Conservation (phyloP, 2,113 vertebrate genomes). For the Rhinolophus ferrumequinum region DNA sequence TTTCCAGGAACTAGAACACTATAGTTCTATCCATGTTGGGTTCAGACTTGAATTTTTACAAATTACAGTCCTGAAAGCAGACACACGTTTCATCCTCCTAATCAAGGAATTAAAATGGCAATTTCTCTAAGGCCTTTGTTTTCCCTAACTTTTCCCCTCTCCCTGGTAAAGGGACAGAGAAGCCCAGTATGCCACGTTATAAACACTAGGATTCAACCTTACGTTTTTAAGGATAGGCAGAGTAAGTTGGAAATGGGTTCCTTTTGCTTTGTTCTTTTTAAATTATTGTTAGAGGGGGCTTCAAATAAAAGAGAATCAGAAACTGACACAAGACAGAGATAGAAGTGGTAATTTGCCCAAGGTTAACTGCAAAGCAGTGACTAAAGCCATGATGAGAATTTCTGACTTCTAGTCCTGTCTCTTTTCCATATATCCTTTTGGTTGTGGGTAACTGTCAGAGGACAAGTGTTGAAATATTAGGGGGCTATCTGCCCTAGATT, state of each 20-base stretch:
- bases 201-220: background rate
- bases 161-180: background rate
- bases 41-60: slow-evolving; percentile 26
- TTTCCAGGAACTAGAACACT: background rate
- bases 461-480: background rate
- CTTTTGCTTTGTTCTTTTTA: slow-evolving; percentile 8
- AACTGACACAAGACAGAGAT: background rate
- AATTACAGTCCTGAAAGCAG: background rate
- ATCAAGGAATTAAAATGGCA: slow-evolving; percentile 37
- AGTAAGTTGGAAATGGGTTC: background rate
- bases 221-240: background rate
- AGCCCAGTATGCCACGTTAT: background rate
- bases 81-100: background rate
- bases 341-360: background rate
- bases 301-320: background rate
- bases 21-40: background rate
- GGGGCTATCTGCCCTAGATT: background rate
- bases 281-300: background rate
- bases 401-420: background rate
- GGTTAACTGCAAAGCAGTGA: background rate
- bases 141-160: background rate
- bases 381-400: background rate
- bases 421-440: background rate
- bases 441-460: background rate
- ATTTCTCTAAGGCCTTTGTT: slow-evolving; percentile 16